Percentiles rank a stretch among this genome's conserved stretches.
These are phyloP conservation scores for Drosophila borborema DNA, from an alignment of 2,888 invertebrate genomes.

Conservation along the genomic window DNA sequence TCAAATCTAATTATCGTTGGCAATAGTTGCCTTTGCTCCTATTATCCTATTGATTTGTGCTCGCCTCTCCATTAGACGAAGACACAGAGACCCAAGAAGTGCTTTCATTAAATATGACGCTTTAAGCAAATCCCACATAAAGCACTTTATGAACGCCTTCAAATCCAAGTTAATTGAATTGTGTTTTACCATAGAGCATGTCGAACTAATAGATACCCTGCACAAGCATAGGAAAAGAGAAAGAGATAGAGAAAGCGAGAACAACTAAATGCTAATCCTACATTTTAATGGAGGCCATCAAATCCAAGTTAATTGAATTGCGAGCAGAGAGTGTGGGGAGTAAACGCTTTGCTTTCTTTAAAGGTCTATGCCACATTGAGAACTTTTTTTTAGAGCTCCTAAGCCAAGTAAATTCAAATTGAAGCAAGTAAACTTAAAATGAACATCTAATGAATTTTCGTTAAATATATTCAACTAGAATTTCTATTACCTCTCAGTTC, in stretches of 20 bases:
- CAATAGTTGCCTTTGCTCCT: conserved; percentile 8
- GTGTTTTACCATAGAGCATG: background rate
- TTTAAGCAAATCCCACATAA: conserved; percentile 44
- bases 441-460: no score
- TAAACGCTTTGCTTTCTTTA: background rate
- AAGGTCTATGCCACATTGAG: background rate
- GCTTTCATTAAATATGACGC: conserved; percentile 36
- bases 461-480: no score
- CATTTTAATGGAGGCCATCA: conserved; percentile 1
- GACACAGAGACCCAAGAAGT: conserved; percentile 5
- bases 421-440: no score
- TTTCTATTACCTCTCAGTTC: no score
- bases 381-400: no score
- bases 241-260: background rate
- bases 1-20: conserved; percentile 60
- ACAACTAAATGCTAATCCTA: background rate
- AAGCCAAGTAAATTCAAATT: no score
- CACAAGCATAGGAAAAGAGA: background rate
- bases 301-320: conserved; percentile 7
- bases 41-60: conserved; percentile 56
- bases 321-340: background rate
- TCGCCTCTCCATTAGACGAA: conserved; percentile 13
- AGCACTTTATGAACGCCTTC: conserved; percentile 37
- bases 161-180: conserved; percentile 71
- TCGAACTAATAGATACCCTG: conserved; percentile 26